Conservation (phyloP, 2,888 invertebrate species). For the Pachydiplax longipennis region DNA sequence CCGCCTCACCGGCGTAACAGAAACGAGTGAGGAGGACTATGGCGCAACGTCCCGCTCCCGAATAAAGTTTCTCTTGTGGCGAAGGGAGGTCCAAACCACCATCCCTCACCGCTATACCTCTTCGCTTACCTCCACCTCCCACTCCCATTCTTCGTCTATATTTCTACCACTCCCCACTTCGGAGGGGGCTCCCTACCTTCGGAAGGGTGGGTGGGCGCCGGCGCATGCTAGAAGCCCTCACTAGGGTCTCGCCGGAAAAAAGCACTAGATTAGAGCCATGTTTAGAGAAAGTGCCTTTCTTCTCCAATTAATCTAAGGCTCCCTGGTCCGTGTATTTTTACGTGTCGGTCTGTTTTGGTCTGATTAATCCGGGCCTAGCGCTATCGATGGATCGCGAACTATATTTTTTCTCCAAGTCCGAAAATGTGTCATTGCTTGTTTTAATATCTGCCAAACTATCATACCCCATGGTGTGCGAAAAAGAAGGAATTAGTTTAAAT, state of each 20-base stretch:
- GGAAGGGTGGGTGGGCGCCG: background rate
- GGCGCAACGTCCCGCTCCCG: background rate
- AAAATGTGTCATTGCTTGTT: too few species aligned
- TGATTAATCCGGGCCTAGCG: background rate
- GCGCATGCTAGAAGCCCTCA: background rate
- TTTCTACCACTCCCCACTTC: background rate
- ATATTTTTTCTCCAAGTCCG: too few species aligned
- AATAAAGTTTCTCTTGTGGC: background rate
- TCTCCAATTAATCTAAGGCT: background rate
- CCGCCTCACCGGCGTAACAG: background rate
- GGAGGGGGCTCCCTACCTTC: background rate
- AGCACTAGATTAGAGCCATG: background rate
- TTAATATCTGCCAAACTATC: too few species aligned
- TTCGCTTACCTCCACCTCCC: background rate
- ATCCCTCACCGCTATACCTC: background rate
- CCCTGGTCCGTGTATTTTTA: background rate
- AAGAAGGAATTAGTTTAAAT: too few species aligned
- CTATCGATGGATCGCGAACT: background rate
- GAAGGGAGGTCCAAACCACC: background rate
- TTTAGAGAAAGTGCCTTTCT: background rate
- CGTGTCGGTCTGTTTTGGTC: background rate
- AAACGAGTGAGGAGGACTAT: background rate
- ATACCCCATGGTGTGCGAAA: too few species aligned
- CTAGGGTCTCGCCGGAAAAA: background rate
- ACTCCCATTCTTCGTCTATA: background rate